Evolutionary conservation across 2,797 vertebrate species (phyloP).

Genomic region (Ctenosaura bakeri): DNA sequence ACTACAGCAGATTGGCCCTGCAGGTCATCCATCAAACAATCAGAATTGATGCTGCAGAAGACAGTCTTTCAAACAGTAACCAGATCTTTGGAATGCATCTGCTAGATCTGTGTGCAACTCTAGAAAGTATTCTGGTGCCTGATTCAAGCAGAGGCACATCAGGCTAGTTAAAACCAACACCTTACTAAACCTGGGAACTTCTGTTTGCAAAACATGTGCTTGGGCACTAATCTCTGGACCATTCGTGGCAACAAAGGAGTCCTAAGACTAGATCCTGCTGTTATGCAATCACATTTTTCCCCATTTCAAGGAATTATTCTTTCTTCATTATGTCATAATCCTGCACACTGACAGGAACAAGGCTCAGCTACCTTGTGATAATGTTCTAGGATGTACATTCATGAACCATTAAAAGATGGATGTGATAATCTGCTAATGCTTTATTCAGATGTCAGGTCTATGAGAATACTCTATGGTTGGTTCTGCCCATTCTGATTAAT

Average conservation of each 20-base stretch:
- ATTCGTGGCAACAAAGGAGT: not conserved
- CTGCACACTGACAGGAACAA: not conserved
- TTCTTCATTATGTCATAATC: not conserved
- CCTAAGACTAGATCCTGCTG: not conserved
- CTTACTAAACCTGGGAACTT: no score
- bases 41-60: not conserved
- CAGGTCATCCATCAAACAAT: not conserved
- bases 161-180: no score
- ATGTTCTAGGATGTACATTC: no score
- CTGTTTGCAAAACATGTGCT: no score
- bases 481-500: not conserved
- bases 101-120: no score
- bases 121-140: no score
- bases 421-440: not conserved
- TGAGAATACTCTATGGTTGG: not conserved
- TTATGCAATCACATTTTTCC: not conserved
- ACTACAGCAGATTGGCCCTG: no score
- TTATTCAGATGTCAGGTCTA: not conserved
- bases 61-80: not conserved
- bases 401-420: not conserved
- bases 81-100: not conserved
- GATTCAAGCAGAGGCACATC: no score
- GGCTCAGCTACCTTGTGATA: not conserved
- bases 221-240: not conserved
- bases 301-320: not conserved